These are phyloP conservation scores for Lacerta agilis DNA, from an alignment of 2,797 vertebrate species.

Conservation along the genomic window DNA sequence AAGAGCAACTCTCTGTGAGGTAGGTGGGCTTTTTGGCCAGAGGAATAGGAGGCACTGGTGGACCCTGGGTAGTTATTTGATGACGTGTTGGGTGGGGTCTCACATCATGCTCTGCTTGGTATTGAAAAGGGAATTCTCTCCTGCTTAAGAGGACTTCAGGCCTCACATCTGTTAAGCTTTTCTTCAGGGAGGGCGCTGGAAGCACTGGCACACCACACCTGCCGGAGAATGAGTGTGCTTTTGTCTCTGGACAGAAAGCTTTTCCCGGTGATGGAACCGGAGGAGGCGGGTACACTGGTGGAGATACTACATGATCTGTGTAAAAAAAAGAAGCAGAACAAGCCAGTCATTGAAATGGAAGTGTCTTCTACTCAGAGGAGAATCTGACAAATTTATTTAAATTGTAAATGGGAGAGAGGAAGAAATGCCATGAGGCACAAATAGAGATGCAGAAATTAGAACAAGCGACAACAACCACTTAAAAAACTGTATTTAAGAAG, in stretches of 20 bases:
- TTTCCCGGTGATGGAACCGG: slow-evolving; percentile 81
- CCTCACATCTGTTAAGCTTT: slow-evolving; percentile 63
- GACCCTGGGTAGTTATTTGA: slow-evolving; percentile 55
- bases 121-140: slow-evolving; percentile 55
- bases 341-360: background rate
- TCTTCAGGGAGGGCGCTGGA: slow-evolving; percentile 74
- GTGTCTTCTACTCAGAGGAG: background rate
- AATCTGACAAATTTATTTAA: background rate
- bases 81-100: slow-evolving; percentile 26
- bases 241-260: slow-evolving; percentile 58
- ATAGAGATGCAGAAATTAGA: background rate
- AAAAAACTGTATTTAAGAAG: background rate
- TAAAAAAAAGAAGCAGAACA: background rate
- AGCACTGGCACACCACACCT: slow-evolving; percentile 64
- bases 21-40: slow-evolving; percentile 55
- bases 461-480: background rate
- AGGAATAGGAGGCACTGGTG: slow-evolving; percentile 52
- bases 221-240: slow-evolving; percentile 61
- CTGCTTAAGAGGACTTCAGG: slow-evolving; percentile 48
- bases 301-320: slow-evolving; percentile 77
- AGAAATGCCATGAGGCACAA: background rate
- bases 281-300: slow-evolving; percentile 91
- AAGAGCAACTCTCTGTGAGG: slow-evolving; percentile 29
- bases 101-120: slow-evolving; percentile 25
- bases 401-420: background rate